Percentiles rank a stretch among this genome's conserved stretches.
Evolutionary conservation across 2,113 vertebrate species (phyloP).

Genomic region (Ptyas mucosa): DNA sequence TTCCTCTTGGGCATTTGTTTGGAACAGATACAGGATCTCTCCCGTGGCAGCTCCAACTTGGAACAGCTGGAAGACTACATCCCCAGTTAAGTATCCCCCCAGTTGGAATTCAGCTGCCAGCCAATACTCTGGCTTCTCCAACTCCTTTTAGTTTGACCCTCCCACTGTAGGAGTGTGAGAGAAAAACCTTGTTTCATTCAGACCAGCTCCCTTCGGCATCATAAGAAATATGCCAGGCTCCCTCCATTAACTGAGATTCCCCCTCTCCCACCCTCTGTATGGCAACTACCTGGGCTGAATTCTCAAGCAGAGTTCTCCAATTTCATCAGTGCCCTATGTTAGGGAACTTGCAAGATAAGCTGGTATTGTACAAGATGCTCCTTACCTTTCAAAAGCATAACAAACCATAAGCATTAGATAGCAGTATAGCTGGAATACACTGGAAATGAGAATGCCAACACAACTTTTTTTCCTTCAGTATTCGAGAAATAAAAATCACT

Average conservation of each 20-base stretch:
- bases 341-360: background rate
- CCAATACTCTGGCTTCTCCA: background rate
- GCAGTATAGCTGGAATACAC: background rate
- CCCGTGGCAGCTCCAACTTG: constrained; percentile 5
- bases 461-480: background rate
- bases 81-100: background rate
- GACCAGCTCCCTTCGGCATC: background rate
- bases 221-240: background rate
- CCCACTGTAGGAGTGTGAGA: background rate
- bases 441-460: background rate
- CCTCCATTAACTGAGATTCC: background rate
- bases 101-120: constrained; percentile 16
- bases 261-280: background rate
- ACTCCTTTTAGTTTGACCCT: constrained; percentile 1
- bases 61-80: constrained; percentile 20
- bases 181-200: background rate
- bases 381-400: background rate
- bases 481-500: background rate
- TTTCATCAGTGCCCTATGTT: background rate
- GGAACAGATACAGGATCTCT: constrained; percentile 12
- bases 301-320: background rate
- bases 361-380: background rate
- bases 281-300: constrained; percentile 1
- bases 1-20: constrained; percentile 20
- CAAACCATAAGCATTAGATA: constrained; percentile 1